phyloP scores from a whole-genome alignment of 2,888 invertebrate species.

The Adelphocoris suturalis region DNA sequence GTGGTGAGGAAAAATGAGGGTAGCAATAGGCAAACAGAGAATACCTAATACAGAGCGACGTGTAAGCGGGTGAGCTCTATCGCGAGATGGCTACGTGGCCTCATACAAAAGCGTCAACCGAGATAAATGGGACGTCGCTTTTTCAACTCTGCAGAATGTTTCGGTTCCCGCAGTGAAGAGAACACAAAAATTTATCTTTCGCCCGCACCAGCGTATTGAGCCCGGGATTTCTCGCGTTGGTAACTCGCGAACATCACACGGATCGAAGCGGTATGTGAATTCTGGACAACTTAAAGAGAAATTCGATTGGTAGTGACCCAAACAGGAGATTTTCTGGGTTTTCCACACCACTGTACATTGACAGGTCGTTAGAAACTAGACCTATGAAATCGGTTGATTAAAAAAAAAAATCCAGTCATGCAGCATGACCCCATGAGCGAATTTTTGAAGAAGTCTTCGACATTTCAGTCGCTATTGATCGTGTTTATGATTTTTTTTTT shows the following conservation, averaged over 20 bases:
- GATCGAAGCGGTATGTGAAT: no score
- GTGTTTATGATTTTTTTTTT: no score
- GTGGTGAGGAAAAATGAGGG: background rate
- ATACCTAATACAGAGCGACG: background rate
- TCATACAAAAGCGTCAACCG: background rate
- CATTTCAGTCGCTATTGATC: no score
- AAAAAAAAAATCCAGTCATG: no score
- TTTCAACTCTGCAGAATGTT: conserved; percentile 13
- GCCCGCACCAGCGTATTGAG: background rate
- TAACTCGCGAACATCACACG: background rate
- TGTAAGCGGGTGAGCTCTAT: conserved; percentile 4
- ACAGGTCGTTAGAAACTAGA: no score
- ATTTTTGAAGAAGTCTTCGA: no score
- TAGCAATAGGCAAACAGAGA: background rate
- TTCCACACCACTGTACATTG: no score
- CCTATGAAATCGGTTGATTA: no score
- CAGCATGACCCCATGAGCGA: no score
- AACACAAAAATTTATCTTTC: background rate
- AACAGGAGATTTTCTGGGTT: no score
- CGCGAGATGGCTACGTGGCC: conserved; percentile 9
- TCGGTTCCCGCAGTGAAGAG: background rate
- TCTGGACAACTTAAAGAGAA: no score
- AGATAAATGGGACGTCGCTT: conserved; percentile 22
- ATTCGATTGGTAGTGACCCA: no score
- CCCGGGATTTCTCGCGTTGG: background rate